Evolutionary conservation across 2,113 vertebrate species (phyloP), one percentile per base, ranked within the genome.

Genomic region (Benitochromis conjunctus): DNA sequence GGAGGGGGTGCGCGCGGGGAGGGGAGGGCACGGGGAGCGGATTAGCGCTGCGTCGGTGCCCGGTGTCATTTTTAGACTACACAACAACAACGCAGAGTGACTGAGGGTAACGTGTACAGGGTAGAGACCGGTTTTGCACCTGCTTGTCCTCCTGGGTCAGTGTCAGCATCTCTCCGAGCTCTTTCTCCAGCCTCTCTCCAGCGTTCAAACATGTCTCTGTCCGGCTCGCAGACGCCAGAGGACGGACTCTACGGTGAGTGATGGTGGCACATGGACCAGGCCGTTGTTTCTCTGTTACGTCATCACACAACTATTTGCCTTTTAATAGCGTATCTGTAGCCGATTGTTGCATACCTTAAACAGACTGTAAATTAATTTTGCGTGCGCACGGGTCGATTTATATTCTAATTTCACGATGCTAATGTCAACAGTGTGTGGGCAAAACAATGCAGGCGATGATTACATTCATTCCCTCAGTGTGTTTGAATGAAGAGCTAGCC

Each of bases 231-330:
- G 84, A 93, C 94, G 56, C 91, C 93, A 74, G 95, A 95, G 71
- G 95, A 96, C 79, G 90, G 91, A 43, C 92, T 95, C 80, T 92
- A 94, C 69, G 96, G 96, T 96, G 92, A 95, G 95, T 89, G 83
- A 62, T 24, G 76, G 48, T 43, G 62, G n/a, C 12, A 9, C 74
- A 29, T 1, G 29, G 19, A 62, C 83, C 79, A 51, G 71, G 82
- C 71, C 53, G 29, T 19, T 79, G 58, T 77, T 69, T 38, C 58
- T 6, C 24, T 29, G 11, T 79, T 51, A 14, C 14, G 9, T 41
- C 54, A 79, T 60, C 6, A n/a, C 53, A 3, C 54, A 6, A 48
- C 16, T 24, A 11, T 79, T 55, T 66, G 13, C 43, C 48, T 85
- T 58, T 54, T 48, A 8, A 43, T 54, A 51, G n/a, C 46, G 12